These are phyloP conservation scores for Philopedon plagiatum DNA, from an alignment of 2,888 invertebrate species.

Conservation along the genomic window DNA sequence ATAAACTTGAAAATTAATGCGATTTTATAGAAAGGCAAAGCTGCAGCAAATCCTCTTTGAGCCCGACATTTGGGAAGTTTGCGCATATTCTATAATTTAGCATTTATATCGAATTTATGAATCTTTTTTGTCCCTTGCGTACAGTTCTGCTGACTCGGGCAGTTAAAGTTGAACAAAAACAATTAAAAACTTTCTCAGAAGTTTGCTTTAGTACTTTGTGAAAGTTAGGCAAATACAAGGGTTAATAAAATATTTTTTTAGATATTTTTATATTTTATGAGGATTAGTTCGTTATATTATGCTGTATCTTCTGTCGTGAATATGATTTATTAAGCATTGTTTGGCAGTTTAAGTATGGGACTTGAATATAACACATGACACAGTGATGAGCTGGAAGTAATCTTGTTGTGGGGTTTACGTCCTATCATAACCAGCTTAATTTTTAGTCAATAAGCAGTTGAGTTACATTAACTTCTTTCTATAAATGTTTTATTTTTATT, in stretches of 20 bases:
- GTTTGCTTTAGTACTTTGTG: constrained; percentile 22
- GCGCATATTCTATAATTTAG: constrained; percentile 47
- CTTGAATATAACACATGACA: no score
- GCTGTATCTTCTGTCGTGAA: no score
- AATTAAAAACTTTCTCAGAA: constrained; percentile 37
- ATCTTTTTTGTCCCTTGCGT: constrained; percentile 42
- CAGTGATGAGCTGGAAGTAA: no score
- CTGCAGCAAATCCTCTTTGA: constrained; percentile 39
- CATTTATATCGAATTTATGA: constrained; percentile 45
- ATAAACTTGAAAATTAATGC: constrained; percentile 39
- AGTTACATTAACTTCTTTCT: no score
- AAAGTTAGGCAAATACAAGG: constrained; percentile 1
- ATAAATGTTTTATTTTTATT: no score
- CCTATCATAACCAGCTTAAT: no score
- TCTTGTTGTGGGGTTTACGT: no score
- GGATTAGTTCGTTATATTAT: not conserved
- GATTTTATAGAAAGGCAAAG: constrained; percentile 36
- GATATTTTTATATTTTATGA: not conserved
- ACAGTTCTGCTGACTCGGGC: constrained; percentile 35
- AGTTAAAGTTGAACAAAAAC: constrained; percentile 38
- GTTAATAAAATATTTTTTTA: constrained; percentile 1
- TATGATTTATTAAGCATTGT: no score
- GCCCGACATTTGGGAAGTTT: constrained; percentile 32
- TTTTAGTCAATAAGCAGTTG: no score
- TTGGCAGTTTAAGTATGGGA: no score